These are phyloP conservation scores for Hirtodrosophila alboralis DNA, from an alignment of 2,888 invertebrate genomes.

Conservation along the genomic window DNA sequence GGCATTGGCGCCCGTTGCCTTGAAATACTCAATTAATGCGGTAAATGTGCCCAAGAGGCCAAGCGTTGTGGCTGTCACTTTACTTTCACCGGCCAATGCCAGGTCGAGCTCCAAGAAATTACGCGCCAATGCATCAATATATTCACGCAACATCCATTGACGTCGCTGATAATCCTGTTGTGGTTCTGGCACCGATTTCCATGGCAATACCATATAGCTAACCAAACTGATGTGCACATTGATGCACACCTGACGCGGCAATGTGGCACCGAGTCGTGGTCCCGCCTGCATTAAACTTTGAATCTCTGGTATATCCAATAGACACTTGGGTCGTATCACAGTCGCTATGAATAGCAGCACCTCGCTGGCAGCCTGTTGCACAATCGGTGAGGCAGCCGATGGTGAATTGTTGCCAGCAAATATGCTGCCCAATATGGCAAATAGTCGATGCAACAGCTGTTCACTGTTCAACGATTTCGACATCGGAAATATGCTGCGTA, in stretches of 20 bases:
- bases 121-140: constrained; percentile 79
- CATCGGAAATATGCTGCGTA: constrained; percentile 82
- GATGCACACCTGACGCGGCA: constrained; percentile 81
- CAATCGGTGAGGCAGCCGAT: constrained; percentile 77
- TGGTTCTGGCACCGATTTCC: constrained; percentile 80
- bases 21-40: constrained; percentile 82
- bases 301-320: constrained; percentile 82
- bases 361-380: constrained; percentile 83
- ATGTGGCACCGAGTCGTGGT: constrained; percentile 73
- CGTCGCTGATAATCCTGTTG: constrained; percentile 82
- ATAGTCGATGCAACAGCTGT: constrained; percentile 79
- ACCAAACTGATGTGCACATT: constrained; percentile 82
- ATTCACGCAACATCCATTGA: constrained; percentile 80
- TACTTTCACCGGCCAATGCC: constrained; percentile 76
- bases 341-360: constrained; percentile 83
- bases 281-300: constrained; percentile 82
- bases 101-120: constrained; percentile 81
- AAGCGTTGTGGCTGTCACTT: constrained; percentile 78
- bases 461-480: constrained; percentile 80
- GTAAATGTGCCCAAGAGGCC: constrained; percentile 80
- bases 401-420: constrained; percentile 77
- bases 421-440: constrained; percentile 81
- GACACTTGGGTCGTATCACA: constrained; percentile 83
- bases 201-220: constrained; percentile 83
- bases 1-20: constrained; percentile 81